These are phyloP conservation scores for Rhynchopsitta pachyrhyncha DNA, from an alignment of 2,113 vertebrate genomes.

Conservation along the genomic window DNA sequence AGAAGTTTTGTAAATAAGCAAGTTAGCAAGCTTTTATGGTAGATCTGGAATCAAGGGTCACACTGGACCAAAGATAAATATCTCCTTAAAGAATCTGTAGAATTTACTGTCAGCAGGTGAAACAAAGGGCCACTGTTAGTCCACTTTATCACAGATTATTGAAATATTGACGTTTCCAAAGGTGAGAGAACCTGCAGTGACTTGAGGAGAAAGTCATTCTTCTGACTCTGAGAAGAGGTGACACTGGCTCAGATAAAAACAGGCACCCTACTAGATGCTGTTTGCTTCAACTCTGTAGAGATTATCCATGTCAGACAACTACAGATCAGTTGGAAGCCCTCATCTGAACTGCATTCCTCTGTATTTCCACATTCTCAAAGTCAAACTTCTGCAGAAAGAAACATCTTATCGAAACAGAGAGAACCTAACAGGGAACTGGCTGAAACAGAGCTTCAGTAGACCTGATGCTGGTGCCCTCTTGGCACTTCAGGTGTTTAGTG, in stretches of 20 bases:
- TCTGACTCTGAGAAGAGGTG: not conserved
- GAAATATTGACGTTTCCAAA: not conserved
- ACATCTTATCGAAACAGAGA: not conserved
- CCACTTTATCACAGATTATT: not conserved
- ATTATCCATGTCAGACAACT: not conserved
- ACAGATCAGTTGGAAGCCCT: not conserved
- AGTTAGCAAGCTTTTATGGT: not conserved
- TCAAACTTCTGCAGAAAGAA: not conserved
- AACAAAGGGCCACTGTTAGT: not conserved
- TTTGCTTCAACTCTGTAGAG: not conserved
- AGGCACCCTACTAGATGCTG: not conserved
- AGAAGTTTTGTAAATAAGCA: not conserved
- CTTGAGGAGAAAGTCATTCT: not conserved
- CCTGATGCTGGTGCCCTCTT: not conserved
- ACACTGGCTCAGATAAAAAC: not conserved
- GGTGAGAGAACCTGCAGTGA: not conserved
- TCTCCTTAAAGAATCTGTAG: not conserved
- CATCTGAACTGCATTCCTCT: not conserved
- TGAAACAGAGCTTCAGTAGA: not conserved
- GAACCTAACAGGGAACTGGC: not conserved
- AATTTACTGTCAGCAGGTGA: not conserved
- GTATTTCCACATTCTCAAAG: not conserved
- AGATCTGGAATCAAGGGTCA: not conserved
- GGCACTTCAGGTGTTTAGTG: not conserved
- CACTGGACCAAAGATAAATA: not conserved